Base-by-base conservation (phyloP, 2,797 vertebrate genomes). In the Lithobates pipiens region DNA sequence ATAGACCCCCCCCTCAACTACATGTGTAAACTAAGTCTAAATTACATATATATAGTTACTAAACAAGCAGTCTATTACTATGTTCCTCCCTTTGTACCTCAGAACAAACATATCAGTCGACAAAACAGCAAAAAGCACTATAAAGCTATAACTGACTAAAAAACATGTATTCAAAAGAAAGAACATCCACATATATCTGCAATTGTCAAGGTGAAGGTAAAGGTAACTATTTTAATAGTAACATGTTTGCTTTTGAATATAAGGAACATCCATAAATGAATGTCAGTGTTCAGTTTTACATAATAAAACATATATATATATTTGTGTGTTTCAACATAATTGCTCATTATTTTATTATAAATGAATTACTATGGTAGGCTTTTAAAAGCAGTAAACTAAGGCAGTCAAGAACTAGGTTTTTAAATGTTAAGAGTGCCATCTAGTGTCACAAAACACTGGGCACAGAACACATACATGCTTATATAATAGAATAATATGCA, bases 381-480 rank as follows among this genome's bases (percentile, higher is more conserved):
- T 61, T 61, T 61, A 8, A 3, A 23, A 3, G 54, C 7, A 61
- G 8, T 23, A 23, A 23, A 23, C 21, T 23, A 61, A 23, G 21
- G 21, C 15, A 72, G 23, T 21, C 2, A 68, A 15, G 5, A 6
- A 3, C 25, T 68, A 32, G 13, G 6, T 39, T 29, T 70, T 71
- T 42, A n/a, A 65, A 65, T 78, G 67, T 27, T 32, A 65, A 85
- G 13, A 67, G 68, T 65, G 54, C 83, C 76, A 72, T 70, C 76
- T 85, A 72, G 67, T 78, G 83, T 50, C 36, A 71, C n/a, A 9
- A 54, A 50, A 65, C 16, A 34, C 15, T 77, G 11, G 13, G 8
- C 44, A 29, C 36, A n/a, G 39, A 36, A 2, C 50, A 13, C 4
- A 54, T n/a, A 8, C 54, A 23, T n/a, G 4, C 21, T 1, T 61